Evolutionary conservation across 2,888 invertebrate genomes (phyloP), one percentile per base, ranked within the genome.

Genomic region (Machimus rusticus): DNA sequence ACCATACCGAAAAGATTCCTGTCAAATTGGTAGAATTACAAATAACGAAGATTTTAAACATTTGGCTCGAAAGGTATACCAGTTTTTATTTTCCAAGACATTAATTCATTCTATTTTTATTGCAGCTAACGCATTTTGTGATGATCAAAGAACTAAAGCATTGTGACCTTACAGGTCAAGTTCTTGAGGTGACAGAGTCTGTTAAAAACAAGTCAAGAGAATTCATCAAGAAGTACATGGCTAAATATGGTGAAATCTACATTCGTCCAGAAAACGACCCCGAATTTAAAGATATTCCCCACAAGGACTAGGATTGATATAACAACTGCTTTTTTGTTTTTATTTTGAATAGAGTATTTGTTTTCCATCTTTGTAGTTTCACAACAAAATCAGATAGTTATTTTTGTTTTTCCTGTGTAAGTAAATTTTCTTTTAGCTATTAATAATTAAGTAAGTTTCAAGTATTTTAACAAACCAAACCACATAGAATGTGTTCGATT

Each of bases 211-310:
- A 99, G 93, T 98, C 99, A 28, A 97, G 97, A 92, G 99, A 98
- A 93, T 99, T 98, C 92, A 97, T 99, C 87, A 96, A 95, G 91
- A 98, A 98, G 92, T 99, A 99, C 93, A 99, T 99, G 99, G 95
- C 95, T 34, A 98, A 98, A 93, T 98, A 97, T 93, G 98, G 98
- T 0, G 95, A 96, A 1, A 94, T 96, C 43, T 98, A 97, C 93
- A 78, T 87, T 88, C 82, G 79, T 74, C 87, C 87, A 14, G 81
- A 43, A 34, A 87, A 87, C 39, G 87, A 87, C 74, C 87, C 74
- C 46, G 87, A 87, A 81, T 87, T 87, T 28, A 87, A 87, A 46
- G 87, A 87, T 81, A 81, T 87, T 66, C 87, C 77, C 4, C 77
- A 86, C n/a, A 77, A 86, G 5, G 86, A 77, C 39, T 74, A 84